Conservation (phyloP, 2,888 invertebrate genomes). For the Cylindroiulus punctatus region DNA sequence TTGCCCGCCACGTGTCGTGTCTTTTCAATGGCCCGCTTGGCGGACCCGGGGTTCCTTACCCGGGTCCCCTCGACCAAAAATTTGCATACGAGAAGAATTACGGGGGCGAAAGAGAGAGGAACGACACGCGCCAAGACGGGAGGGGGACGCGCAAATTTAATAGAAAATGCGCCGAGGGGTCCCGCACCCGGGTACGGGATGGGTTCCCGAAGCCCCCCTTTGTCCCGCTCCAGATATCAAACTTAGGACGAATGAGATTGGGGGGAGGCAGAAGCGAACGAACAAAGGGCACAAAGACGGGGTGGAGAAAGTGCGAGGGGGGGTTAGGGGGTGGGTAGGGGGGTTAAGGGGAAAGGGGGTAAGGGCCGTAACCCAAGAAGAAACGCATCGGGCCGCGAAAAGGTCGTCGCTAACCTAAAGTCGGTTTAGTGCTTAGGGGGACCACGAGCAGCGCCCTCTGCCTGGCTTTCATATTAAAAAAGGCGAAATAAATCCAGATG, state of each 20-base stretch:
- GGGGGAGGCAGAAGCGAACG: not conserved
- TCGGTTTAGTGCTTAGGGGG: not conserved
- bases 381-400: not conserved
- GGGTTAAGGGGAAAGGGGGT: not conserved
- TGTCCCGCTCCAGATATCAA: not conserved
- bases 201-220: not conserved
- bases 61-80: not conserved
- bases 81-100: constrained; percentile 11
- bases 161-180: not conserved
- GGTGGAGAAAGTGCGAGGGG: not conserved
- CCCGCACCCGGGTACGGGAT: not conserved
- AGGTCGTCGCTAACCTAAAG: constrained; percentile 3
- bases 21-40: not conserved
- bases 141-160: not conserved
- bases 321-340: not conserved
- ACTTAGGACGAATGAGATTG: not conserved
- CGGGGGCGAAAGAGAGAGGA: not conserved
- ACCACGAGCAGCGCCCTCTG: not conserved
- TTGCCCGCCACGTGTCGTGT: not conserved
- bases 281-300: not conserved
- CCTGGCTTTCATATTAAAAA: not conserved
- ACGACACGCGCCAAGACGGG: not conserved
- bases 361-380: constrained; percentile 3
- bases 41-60: not conserved
- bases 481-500: not conserved